phyloP scores from a whole-genome alignment of 1,140 invertebrate genomes.

The Heliconius eleuchia region DNA sequence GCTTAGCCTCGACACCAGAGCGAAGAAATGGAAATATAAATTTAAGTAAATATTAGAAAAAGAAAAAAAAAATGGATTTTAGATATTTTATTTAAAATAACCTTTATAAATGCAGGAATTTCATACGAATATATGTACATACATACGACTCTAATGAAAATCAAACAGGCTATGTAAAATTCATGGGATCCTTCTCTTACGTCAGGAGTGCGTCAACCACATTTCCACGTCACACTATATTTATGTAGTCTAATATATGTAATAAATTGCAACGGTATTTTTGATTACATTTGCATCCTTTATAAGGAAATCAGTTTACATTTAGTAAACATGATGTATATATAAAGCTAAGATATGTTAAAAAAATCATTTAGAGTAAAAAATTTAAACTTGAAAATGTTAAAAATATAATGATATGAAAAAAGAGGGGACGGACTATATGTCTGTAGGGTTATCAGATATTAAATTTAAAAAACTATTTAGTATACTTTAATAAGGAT shows the following conservation, averaged over 20 bases:
- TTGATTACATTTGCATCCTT: background rate
- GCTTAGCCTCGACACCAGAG: too few relatives aligned
- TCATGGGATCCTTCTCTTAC: slow-evolving; percentile 16
- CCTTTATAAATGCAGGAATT: background rate
- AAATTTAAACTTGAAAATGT: too few relatives aligned
- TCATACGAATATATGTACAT: background rate
- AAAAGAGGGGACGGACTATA: too few relatives aligned
- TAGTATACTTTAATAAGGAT: too few relatives aligned
- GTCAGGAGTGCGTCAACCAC: slow-evolving; percentile 9
- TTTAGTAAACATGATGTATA: background rate
- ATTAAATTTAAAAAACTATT: too few relatives aligned
- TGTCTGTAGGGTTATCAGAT: too few relatives aligned
- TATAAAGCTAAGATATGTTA: too few relatives aligned
- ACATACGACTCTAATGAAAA: background rate
- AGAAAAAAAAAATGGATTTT: background rate
- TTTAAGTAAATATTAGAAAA: too few relatives aligned
- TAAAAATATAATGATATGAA: too few relatives aligned
- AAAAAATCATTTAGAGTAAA: too few relatives aligned
- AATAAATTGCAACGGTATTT: background rate
- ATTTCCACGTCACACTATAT: slow-evolving; percentile 14
- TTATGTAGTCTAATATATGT: slow-evolving; percentile 8
- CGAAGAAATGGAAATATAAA: too few relatives aligned
- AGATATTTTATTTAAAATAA: background rate
- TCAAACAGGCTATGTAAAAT: slow-evolving; percentile 16
- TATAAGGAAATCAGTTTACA: background rate